These are phyloP conservation scores for Marmota flaviventris DNA, from an alignment of 2,113 vertebrate species.

Conservation along the genomic window DNA sequence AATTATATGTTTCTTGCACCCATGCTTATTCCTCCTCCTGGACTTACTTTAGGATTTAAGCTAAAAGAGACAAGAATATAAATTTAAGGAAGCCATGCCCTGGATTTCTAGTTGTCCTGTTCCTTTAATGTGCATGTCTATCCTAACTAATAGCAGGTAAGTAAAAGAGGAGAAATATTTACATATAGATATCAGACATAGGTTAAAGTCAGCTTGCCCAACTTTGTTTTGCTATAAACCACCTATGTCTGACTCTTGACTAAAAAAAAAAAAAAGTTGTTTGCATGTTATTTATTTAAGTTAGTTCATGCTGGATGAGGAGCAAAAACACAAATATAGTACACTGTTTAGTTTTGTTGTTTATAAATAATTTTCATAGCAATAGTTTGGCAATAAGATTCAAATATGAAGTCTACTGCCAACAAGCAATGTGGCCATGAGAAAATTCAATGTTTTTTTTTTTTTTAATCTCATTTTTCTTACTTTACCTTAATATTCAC, in stretches of 20 bases:
- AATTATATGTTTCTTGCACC: background rate
- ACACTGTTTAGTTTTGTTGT: background rate
- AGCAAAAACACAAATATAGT: background rate
- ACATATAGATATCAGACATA: background rate
- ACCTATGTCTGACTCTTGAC: too few species aligned
- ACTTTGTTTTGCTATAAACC: background rate
- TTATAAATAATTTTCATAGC: background rate
- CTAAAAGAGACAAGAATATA: background rate
- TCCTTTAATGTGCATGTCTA: too few species aligned
- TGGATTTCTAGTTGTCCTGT: background rate
- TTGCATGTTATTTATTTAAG: background rate
- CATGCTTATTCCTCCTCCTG: background rate
- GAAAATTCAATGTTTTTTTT: background rate
- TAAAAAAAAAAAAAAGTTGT: background rate
- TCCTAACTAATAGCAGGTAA: background rate
- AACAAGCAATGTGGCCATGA: background rate
- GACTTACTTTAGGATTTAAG: accelerated
- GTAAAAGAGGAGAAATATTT: background rate
- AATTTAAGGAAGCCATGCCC: background rate
- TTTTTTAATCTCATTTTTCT: background rate
- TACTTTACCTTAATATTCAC: background rate
- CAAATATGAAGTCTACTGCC: background rate
- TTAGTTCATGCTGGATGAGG: background rate
- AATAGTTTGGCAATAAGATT: background rate
- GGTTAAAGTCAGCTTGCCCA: background rate